Conservation (phyloP, 1,140 invertebrate species). For the Myzus persicae region DNA sequence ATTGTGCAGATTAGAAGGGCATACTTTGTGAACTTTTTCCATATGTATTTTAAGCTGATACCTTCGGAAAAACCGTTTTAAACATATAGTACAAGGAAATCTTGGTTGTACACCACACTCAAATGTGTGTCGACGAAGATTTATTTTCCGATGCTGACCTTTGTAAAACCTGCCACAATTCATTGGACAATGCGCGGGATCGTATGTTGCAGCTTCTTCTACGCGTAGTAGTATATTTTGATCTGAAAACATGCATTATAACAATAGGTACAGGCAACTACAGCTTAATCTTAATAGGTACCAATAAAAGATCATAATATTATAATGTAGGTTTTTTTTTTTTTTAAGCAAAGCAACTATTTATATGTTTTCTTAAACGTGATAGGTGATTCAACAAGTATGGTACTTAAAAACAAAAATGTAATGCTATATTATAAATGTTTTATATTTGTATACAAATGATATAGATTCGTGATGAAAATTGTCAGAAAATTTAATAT, state of each 20-base stretch:
- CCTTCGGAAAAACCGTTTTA: slow-evolving; percentile 63
- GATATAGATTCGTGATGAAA: no score
- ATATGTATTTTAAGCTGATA: slow-evolving; percentile 62
- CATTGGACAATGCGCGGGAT: slow-evolving; percentile 50
- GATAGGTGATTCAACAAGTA: neutral
- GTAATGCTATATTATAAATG: neutral
- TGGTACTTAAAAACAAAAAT: neutral
- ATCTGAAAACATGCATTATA: neutral
- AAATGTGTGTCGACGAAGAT: slow-evolving; percentile 68
- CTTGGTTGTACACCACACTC: slow-evolving; percentile 67
- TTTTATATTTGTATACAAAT: neutral
- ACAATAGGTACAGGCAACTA: neutral
- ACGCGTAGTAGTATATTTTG: neutral
- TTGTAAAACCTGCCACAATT: slow-evolving; percentile 59
- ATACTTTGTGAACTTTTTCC: slow-evolving; percentile 35
- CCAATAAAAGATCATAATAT: neutral
- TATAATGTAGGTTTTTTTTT: neutral
- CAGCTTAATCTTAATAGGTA: neutral
- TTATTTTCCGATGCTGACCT: slow-evolving; percentile 63
- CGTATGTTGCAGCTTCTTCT: neutral
- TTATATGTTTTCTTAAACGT: neutral
- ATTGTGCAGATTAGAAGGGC: neutral
- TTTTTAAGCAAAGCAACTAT: neutral
- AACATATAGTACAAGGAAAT: slow-evolving; percentile 66
- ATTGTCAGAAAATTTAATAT: neutral